These are phyloP conservation scores for Drosophila ficusphila DNA, from an alignment of 1,140 invertebrate genomes.

Conservation along the genomic window DNA sequence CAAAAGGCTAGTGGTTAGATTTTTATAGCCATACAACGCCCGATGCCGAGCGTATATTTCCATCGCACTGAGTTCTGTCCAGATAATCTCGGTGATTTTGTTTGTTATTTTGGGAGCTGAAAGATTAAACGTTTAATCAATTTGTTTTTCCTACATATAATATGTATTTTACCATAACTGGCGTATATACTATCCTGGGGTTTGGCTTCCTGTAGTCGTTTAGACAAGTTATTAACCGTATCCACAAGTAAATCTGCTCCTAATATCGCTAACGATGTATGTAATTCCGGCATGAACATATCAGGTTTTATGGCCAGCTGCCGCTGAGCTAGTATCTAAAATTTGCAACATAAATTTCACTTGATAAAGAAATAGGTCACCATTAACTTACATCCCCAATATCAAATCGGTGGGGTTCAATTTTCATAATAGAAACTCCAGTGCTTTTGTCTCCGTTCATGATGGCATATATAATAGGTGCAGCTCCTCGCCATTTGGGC, in stretches of 20 bases:
- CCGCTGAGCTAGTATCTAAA: conserved; percentile 89
- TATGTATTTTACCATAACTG: conserved; percentile 87
- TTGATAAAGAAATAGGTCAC: neutral
- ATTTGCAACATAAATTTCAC: neutral
- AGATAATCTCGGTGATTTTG: conserved; percentile 87
- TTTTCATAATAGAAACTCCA: conserved; percentile 95
- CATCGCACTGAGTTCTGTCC: conserved; percentile 86
- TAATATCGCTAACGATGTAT: conserved; percentile 87
- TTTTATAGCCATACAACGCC: conserved; percentile 87
- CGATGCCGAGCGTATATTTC: conserved; percentile 88
- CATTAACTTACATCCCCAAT: conserved; percentile 86
- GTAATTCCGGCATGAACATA: conserved; percentile 88
- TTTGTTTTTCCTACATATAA: too few species aligned
- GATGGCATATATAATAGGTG: conserved; percentile 85
- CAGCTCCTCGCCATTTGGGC: conserved; percentile 95
- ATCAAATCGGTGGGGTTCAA: conserved; percentile 94
- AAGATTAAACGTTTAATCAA: neutral
- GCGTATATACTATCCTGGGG: conserved; percentile 87
- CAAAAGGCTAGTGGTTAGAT: conserved; percentile 87
- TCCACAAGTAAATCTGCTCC: conserved; percentile 89
- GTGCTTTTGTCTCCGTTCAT: conserved; percentile 92
- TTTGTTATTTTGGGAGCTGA: conserved; percentile 89
- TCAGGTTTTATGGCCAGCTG: conserved; percentile 86
- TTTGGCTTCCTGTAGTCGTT: conserved; percentile 85
- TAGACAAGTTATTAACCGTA: conserved; percentile 87